Conservation (phyloP, 2,888 invertebrate species). For the Andrena praecox region DNA sequence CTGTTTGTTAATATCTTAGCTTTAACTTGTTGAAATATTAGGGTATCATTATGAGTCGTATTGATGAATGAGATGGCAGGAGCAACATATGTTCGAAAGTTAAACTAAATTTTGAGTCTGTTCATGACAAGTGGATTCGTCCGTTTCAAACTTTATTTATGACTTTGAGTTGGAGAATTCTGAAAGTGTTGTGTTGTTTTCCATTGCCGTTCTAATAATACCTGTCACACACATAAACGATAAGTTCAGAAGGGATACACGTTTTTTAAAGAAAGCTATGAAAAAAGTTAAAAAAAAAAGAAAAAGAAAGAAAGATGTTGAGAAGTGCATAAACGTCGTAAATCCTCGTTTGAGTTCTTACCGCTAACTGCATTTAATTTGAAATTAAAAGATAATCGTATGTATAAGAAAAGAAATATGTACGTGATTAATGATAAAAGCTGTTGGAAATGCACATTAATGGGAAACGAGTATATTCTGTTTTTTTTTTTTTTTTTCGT, state of each 20-base stretch:
- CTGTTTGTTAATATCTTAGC: slow-evolving; percentile 84
- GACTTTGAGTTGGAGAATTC: slow-evolving; percentile 42
- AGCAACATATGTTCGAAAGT: slow-evolving; percentile 60
- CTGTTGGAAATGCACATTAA: slow-evolving; percentile 42
- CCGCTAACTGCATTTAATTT: slow-evolving; percentile 61
- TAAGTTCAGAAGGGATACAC: slow-evolving; percentile 22
- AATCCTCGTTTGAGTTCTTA: slow-evolving; percentile 45
- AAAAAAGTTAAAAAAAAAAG: slow-evolving; percentile 14
- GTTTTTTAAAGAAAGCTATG: slow-evolving; percentile 39
- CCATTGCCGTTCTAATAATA: slow-evolving; percentile 34
- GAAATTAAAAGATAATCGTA: slow-evolving; percentile 46
- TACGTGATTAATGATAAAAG: slow-evolving; percentile 26
- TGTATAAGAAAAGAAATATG: slow-evolving; percentile 23
- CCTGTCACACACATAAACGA: slow-evolving; percentile 26
- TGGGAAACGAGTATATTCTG: slow-evolving; percentile 40
- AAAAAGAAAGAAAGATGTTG: slow-evolving; percentile 9
- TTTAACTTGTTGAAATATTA: slow-evolving; percentile 83
- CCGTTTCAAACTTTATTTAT: slow-evolving; percentile 52
- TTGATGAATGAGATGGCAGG: slow-evolving; percentile 69
- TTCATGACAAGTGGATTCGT: slow-evolving; percentile 65
- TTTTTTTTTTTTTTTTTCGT: slow-evolving; percentile 59
- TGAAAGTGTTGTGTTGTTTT: slow-evolving; percentile 53
- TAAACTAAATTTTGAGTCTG: slow-evolving; percentile 57
- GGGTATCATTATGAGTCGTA: slow-evolving; percentile 77
- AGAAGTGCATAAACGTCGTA: slow-evolving; percentile 38